Conservation (phyloP, 2,113 vertebrate genomes). For the Fregata magnificens region DNA sequence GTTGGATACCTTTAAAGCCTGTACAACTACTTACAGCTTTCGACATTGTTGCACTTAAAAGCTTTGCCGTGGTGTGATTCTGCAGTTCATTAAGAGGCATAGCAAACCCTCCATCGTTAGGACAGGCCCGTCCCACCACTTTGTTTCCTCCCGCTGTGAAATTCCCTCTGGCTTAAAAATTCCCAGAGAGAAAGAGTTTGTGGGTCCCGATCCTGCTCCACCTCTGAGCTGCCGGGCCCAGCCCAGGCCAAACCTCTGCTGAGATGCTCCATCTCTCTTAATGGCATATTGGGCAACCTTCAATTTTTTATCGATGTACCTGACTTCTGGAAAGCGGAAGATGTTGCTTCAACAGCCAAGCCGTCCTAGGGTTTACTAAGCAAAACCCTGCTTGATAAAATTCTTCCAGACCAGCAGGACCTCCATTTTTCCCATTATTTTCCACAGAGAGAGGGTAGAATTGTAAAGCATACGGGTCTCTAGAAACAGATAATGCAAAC, state of each 20-base stretch:
- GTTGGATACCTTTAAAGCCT: conserved; percentile 12
- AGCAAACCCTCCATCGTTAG: neutral
- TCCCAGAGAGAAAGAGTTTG: neutral
- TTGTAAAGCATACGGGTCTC: neutral
- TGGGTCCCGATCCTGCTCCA: neutral
- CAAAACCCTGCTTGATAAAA: neutral
- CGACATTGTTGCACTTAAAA: neutral
- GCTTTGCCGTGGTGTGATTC: neutral
- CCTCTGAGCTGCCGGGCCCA: neutral
- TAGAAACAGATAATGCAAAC: neutral
- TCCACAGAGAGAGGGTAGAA: neutral
- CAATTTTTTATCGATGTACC: neutral
- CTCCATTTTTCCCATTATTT: neutral
- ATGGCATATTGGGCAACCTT: neutral
- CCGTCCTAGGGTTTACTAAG: neutral
- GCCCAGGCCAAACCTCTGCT: neutral
- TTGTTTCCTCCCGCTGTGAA: neutral
- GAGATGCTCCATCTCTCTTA: neutral
- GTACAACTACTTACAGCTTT: neutral
- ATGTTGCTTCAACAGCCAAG: neutral
- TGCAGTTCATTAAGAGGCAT: neutral
- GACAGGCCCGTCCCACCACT: accelerated
- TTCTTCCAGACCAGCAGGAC: neutral
- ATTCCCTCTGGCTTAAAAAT: neutral
- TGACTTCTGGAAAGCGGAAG: neutral